phyloP scores from a whole-genome alignment of 2,113 vertebrate genomes.

The Hemicordylus capensis region DNA sequence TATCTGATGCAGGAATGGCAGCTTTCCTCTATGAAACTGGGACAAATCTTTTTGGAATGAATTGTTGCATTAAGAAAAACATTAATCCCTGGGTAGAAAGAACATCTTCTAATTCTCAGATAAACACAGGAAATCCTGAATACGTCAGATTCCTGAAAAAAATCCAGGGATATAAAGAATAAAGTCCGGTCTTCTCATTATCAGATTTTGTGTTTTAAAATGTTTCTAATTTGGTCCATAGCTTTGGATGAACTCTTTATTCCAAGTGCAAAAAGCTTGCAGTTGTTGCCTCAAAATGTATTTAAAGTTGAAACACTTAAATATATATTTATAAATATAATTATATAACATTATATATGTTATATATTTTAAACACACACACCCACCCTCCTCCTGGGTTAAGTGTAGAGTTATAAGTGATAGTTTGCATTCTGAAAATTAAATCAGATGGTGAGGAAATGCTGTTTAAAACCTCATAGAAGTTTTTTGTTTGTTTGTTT shows the following conservation, averaged over 20 bases:
- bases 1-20: neutral
- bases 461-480: neutral
- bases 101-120: slow-evolving; percentile 62
- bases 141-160: slow-evolving; percentile 42
- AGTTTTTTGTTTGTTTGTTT: no score
- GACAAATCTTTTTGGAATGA: slow-evolving; percentile 14
- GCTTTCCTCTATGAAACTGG: neutral
- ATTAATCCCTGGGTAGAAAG: slow-evolving; percentile 40
- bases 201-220: slow-evolving; percentile 39
- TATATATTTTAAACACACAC: no score
- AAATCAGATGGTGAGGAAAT: neutral
- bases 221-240: slow-evolving; percentile 62
- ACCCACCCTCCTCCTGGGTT: neutral
- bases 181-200: slow-evolving; percentile 45
- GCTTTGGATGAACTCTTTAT: slow-evolving; percentile 51
- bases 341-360: no score
- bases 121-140: slow-evolving; percentile 66
- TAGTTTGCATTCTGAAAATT: slow-evolving; percentile 7
- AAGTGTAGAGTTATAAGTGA: neutral
- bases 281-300: slow-evolving; percentile 36
- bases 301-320: no score
- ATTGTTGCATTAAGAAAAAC: neutral
- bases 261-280: slow-evolving; percentile 51
- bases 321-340: no score
- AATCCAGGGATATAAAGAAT: slow-evolving; percentile 40